Base-by-base conservation (phyloP, 2,888 invertebrate genomes). In the Phrixothrix hirtus region DNA sequence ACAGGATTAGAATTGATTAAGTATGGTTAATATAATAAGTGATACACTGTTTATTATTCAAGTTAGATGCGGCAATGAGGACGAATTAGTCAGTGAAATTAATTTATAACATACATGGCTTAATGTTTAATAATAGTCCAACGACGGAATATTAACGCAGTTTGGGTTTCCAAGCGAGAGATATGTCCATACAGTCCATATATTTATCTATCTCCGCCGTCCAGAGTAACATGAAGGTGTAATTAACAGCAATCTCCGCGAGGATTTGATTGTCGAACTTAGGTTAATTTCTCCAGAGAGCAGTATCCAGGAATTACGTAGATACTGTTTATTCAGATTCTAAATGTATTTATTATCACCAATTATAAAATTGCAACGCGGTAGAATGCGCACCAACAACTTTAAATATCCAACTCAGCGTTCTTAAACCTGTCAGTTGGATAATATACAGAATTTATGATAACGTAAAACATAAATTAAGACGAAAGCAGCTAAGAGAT, bases 241-340 rank as follows among this genome's bases (percentile, higher is more conserved):
- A 66, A 67, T 67, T 66, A 67, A 66, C 63, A 60, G 60, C 61
- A 61, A 59, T 57, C 60, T 65, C 64, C 62, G 53, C 49, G 58
- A 51, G 62, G 61, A 66, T 64, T 63, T 65, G 65, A 63, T 65
- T 62, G 65, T 64, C 66, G 63, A 67, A 67, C 65, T 66, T 69
- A 63, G 61, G 63, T 67, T 69, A 68, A 69, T 69, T 69, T 69
- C 69, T 69, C 69, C 48, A 84, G 68, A 66, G 68, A 61, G 59
- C 62, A 43, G 61, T 62, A 58, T 58, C 54, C 57, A 50, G 50
- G 55, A 60, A 64, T 64, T 61, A 59, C 57, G 59, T 55, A 48
- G 57, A 55, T 56, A 49, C 55, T 62, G 63, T 60, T 58, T 62
- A 61, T 60, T 62, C 57, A 44, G 46, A 39, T 44, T 51, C 56